Percentiles rank a stretch among this genome's conserved stretches.
These are phyloP conservation scores for Lepidocyrtoides sp. DNA, from an alignment of 2,888 invertebrate species.

Conservation along the genomic window DNA sequence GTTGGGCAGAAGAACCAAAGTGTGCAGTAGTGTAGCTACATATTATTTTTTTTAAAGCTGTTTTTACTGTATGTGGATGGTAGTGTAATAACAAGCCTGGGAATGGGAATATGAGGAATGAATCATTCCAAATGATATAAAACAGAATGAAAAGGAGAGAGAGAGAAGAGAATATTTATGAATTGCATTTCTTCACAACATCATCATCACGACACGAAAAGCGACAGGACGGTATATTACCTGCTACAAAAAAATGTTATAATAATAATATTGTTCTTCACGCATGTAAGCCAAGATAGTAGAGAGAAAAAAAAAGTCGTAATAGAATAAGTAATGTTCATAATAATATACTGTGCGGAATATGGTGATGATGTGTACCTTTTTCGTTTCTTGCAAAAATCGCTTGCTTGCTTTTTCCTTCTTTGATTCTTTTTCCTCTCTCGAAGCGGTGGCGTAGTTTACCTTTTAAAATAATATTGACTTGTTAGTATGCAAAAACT, in stretches of 20 bases:
- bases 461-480: not conserved
- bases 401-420: not conserved
- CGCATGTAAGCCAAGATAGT: not conserved
- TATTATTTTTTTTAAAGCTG: no score
- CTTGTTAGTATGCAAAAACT: constrained; percentile 49
- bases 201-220: not conserved
- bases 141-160: not conserved
- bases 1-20: not conserved
- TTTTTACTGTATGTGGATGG: no score
- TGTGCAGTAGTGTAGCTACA: not conserved
- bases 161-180: not conserved
- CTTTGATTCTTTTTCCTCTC: not conserved
- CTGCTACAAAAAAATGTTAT: not conserved
- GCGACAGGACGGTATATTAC: not conserved
- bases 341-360: not conserved
- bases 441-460: not conserved
- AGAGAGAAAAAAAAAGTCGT: not conserved
- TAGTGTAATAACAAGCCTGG: constrained; percentile 48
- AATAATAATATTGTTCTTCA: constrained; percentile 12
- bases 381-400: constrained; percentile 5
- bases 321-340: not conserved
- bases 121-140: no score
- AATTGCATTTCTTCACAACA: no score
- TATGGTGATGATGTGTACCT: not conserved
- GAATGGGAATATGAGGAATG: constrained; percentile 48